Percentiles rank a stretch among this genome's conserved stretches.
Evolutionary conservation across 2,797 vertebrate genomes (phyloP).

Genomic region (Chanos chanos): DNA sequence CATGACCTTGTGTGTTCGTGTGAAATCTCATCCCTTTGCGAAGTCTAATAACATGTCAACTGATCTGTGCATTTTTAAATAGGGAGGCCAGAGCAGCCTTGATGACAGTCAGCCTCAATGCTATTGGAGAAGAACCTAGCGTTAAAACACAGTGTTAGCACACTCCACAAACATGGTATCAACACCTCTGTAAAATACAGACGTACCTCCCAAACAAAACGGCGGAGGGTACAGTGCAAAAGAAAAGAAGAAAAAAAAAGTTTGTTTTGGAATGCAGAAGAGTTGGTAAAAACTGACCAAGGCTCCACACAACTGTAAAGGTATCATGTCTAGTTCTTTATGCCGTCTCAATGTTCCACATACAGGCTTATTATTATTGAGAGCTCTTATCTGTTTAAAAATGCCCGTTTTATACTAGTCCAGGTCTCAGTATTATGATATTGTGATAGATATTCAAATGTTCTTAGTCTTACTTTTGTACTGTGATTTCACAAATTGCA

Average conservation of each 20-base stretch:
- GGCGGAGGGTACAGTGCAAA: slow-evolving; percentile 45
- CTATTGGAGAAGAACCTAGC: slow-evolving; percentile 21
- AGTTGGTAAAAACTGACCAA: slow-evolving; percentile 19
- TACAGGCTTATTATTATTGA: not conserved
- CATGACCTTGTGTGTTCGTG: slow-evolving; percentile 7
- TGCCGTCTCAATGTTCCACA: slow-evolving; percentile 29
- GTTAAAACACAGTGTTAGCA: slow-evolving; percentile 28
- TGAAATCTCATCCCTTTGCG: slow-evolving; percentile 8
- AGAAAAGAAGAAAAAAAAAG: too few species aligned
- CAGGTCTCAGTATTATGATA: slow-evolving; percentile 22
- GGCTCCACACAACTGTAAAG: slow-evolving; percentile 18
- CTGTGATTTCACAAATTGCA: slow-evolving; percentile 43
- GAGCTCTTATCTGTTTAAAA: not conserved
- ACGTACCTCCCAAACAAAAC: slow-evolving; percentile 17
- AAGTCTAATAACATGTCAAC: slow-evolving; percentile 3
- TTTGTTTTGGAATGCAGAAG: slow-evolving; percentile 44
- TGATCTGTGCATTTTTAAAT: slow-evolving; percentile 17
- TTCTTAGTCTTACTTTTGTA: slow-evolving; percentile 21
- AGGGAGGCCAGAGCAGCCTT: slow-evolving; percentile 11
- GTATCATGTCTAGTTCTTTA: slow-evolving; percentile 15
- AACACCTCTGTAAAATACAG: slow-evolving; percentile 18
- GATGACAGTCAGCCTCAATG: slow-evolving; percentile 12
- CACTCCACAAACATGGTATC: slow-evolving; percentile 20
- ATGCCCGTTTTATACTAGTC: slow-evolving; percentile 10
- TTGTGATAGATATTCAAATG: slow-evolving; percentile 36